These are phyloP conservation scores for Helicoverpa assulta DNA, from an alignment of 2,888 invertebrate species.

Conservation along the genomic window DNA sequence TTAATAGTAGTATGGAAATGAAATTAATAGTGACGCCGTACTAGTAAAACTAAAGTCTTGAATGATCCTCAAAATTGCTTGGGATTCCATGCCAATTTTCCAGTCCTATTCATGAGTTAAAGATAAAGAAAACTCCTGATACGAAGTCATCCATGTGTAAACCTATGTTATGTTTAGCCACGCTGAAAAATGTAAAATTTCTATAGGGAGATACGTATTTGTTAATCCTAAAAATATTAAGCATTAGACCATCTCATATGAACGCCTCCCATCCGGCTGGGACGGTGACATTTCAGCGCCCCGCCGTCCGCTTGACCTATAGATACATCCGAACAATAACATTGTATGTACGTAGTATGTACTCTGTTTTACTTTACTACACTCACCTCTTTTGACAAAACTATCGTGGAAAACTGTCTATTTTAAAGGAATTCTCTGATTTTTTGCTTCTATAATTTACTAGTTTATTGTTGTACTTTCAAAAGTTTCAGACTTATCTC, in stretches of 20 bases:
- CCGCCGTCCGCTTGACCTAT: constrained; percentile 72
- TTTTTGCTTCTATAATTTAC: no score
- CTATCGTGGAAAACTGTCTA: neutral
- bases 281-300: constrained; percentile 53
- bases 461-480: no score
- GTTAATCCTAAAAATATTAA: neutral
- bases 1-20: neutral
- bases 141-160: no score
- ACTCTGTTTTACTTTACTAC: neutral
- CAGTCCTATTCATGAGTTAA: no score
- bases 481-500: no score
- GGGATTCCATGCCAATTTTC: no score
- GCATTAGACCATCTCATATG: constrained; percentile 20
- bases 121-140: no score
- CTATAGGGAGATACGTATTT: neutral
- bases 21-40: neutral
- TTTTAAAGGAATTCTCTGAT: neutral
- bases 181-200: neutral
- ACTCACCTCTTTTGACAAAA: no score
- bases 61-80: no score
- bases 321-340: constrained; percentile 36
- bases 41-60: no score
- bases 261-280: constrained; percentile 36
- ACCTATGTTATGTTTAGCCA: no score
- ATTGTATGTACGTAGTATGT: constrained; percentile 9